Base-by-base conservation (phyloP, 1,140 invertebrate genomes). In the Atta texana region DNA sequence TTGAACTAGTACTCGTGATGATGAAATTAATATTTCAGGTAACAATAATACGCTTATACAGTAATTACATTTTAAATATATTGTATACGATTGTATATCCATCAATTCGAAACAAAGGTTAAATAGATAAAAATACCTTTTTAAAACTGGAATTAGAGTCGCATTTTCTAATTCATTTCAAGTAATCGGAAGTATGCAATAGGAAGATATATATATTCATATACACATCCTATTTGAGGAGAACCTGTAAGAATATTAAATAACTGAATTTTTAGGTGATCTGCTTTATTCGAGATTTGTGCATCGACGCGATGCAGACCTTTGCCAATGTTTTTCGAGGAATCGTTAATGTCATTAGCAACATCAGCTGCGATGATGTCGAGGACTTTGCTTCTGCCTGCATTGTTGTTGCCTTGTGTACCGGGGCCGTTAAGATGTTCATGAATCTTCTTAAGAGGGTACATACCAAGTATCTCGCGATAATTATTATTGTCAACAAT, bases 321-420 rank as follows among this genome's bases (percentile, higher is more conserved):
- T 94, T 94, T 69, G 91, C 76, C 4, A 92, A 92, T 71, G 53
- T 93, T n/a, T 93, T 94, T 24, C 88, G 91, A 24, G 90, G 92
- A 1, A 87, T 93, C 63, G 92, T 94, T 10, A 91, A 91, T 6
- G 75, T 92, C 14, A 81, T 94, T 49, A 90, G 87, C 28, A 89
- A 68, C 12, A 93, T 94, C 10, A 90, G 69, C 16, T 92, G 90
- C 63, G 92, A 94, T 3, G 93, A 94, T 18, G 86, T 94, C 24
- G 94, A 95, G 44, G 92, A 94, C 21, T 92, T 94, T 59, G 91
- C 91, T 0, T 90, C 90, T 7, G 91, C 92, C 0, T 94, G 93
- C 66, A 89, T 94, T 31, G 92, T 94, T n/a, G 63, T 93, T 7
- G 39, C 92, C 0, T 89, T 95, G 21, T 95, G 92, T 92, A 68